phyloP scores from a whole-genome alignment of 2,797 vertebrate species.

The Apodemus agrarius region DNA sequence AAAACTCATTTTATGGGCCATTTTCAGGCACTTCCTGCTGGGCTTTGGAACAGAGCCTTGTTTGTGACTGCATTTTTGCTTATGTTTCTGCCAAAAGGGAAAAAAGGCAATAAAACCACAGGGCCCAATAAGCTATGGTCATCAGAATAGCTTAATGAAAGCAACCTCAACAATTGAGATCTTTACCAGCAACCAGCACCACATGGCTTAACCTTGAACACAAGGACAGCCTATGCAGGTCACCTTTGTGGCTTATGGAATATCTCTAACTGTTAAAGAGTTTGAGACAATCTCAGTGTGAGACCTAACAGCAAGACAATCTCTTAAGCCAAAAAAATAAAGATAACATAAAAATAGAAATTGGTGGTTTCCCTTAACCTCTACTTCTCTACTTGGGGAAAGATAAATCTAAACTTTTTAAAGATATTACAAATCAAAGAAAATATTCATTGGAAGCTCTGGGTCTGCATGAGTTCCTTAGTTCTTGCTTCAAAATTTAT shows the following conservation, averaged over 20 bases:
- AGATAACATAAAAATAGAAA: constrained; percentile 18
- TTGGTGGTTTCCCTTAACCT: neutral
- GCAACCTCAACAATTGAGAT: neutral
- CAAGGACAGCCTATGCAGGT: constrained; percentile 57
- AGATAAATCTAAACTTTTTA: neutral
- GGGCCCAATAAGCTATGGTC: constrained; percentile 56
- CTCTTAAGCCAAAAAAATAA: neutral
- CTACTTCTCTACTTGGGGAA: neutral
- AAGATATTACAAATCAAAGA: constrained; percentile 37
- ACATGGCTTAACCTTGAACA: neutral
- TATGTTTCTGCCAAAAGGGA: constrained; percentile 62
- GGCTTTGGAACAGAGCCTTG: constrained; percentile 65
- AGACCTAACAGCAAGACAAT: neutral
- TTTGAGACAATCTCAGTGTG: neutral
- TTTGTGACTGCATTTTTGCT: constrained; percentile 64
- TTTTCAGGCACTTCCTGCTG: constrained; percentile 50
- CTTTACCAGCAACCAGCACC: neutral
- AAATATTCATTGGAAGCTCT: constrained; percentile 42
- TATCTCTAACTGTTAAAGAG: neutral
- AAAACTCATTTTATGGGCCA: constrained; percentile 53
- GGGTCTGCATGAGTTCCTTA: constrained; percentile 69
- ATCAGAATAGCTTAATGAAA: constrained; percentile 67
- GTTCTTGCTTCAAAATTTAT: constrained; percentile 50
- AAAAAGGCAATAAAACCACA: constrained; percentile 68
- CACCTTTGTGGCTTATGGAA: constrained; percentile 2